Evolutionary conservation across 1,140 invertebrate species (phyloP).

Genomic region (Littorina saxatilis): DNA sequence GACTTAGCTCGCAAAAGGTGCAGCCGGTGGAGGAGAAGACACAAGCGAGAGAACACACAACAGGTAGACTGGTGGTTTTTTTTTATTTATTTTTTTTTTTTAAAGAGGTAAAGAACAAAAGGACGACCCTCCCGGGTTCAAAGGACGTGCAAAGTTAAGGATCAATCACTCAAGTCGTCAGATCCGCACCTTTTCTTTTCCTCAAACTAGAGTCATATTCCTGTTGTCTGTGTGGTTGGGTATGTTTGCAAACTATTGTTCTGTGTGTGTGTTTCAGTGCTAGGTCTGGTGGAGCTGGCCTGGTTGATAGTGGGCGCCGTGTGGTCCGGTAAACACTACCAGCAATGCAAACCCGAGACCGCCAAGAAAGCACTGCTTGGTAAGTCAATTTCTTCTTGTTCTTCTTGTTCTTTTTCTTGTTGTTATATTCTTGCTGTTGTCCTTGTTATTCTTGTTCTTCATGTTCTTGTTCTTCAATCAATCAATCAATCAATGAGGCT

Average conservation of each 20-base stretch:
- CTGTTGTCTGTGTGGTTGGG: constrained; percentile 5
- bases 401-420: not conserved
- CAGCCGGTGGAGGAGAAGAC: too few relatives aligned
- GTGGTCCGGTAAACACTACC: constrained; percentile 85
- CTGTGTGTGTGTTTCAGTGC: constrained; percentile 75
- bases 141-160: too few relatives aligned
- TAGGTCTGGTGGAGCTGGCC: constrained; percentile 85
- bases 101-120: too few relatives aligned
- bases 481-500: too few relatives aligned
- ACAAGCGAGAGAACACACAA: too few relatives aligned
- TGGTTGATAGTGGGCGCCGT: constrained; percentile 86
- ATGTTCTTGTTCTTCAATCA: too few relatives aligned
- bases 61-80: too few relatives aligned
- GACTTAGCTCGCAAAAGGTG: too few relatives aligned
- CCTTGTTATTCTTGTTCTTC: not conserved
- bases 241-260: not conserved
- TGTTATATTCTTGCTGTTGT: not conserved
- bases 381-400: constrained; percentile 76
- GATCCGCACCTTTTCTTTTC: too few relatives aligned
- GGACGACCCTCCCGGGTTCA: too few relatives aligned
- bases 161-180: too few relatives aligned
- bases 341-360: constrained; percentile 82
- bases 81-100: too few relatives aligned
- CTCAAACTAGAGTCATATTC: not conserved
- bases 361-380: constrained; percentile 87